phyloP scores from a whole-genome alignment of 2,888 invertebrate genomes.

The Dolomedes plantarius region DNA sequence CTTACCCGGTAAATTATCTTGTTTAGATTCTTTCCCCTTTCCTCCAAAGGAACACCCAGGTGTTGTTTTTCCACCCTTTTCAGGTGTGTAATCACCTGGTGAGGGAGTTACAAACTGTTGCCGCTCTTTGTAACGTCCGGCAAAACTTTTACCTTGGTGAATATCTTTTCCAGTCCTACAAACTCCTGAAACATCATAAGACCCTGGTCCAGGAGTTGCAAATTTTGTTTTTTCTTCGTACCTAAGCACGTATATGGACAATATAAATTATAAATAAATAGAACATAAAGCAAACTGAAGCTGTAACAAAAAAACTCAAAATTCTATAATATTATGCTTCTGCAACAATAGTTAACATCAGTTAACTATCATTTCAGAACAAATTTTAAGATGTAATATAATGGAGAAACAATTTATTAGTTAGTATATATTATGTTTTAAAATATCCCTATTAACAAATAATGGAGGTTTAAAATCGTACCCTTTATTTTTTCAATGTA shows the following conservation, averaged over 20 bases:
- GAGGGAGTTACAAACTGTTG: conserved; percentile 78
- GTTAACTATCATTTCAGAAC: too few species aligned
- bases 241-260: conserved; percentile 75
- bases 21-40: conserved; percentile 83
- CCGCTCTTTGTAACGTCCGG: conserved; percentile 85
- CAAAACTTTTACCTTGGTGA: conserved; percentile 86
- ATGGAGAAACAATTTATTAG: too few species aligned
- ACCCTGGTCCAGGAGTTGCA: conserved; percentile 91
- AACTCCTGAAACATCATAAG: conserved; percentile 90
- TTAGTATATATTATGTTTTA: too few species aligned
- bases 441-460: too few species aligned
- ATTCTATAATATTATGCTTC: too few species aligned
- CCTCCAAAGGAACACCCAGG: conserved; percentile 88
- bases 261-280: neutral
- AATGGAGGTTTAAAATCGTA: too few species aligned
- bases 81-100: conserved; percentile 57
- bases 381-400: too few species aligned
- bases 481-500: too few species aligned
- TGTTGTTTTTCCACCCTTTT: conserved; percentile 77
- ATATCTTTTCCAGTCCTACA: conserved; percentile 87
- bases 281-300: too few species aligned
- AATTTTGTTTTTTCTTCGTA: conserved; percentile 79
- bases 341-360: too few species aligned
- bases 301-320: too few species aligned
- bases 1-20: conserved; percentile 56